phyloP scores from a whole-genome alignment of 1,140 invertebrate species.

The Penaeus japonicus region DNA sequence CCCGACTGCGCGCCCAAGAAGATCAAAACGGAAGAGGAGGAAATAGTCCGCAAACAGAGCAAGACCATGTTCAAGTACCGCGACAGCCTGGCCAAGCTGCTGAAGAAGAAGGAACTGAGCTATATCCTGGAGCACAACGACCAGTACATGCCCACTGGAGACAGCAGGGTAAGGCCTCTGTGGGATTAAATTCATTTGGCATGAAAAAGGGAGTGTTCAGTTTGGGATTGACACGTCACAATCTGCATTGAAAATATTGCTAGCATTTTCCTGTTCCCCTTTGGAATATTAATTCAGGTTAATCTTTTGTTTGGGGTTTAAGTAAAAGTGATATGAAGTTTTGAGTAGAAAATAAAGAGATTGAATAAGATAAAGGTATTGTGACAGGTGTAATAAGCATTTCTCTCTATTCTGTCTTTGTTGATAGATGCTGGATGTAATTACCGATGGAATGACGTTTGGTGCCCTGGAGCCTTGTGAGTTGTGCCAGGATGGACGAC shows the following conservation, averaged over 20 bases:
- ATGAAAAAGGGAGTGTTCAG: no score
- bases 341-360: no score
- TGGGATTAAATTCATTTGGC: background rate
- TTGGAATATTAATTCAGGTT: no score
- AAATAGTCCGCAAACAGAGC: slow-evolving; percentile 74
- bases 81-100: slow-evolving; percentile 68
- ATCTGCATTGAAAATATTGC: no score
- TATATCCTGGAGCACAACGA: slow-evolving; percentile 77
- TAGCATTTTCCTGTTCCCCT: no score
- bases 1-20: slow-evolving; percentile 47
- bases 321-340: no score
- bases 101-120: slow-evolving; percentile 70
- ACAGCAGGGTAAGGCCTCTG: slow-evolving; percentile 70
- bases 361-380: no score
- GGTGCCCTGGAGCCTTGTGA: slow-evolving; percentile 81
- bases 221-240: no score
- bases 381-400: no score
- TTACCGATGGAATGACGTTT: slow-evolving; percentile 88
- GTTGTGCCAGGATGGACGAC: slow-evolving; percentile 80
- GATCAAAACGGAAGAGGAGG: slow-evolving; percentile 58
- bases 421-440: slow-evolving; percentile 73
- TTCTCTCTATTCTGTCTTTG: no score
- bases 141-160: slow-evolving; percentile 73
- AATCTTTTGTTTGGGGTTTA: no score
- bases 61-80: slow-evolving; percentile 78